Conservation (phyloP, 2,797 vertebrate genomes). For the Myotis myotis region DNA sequence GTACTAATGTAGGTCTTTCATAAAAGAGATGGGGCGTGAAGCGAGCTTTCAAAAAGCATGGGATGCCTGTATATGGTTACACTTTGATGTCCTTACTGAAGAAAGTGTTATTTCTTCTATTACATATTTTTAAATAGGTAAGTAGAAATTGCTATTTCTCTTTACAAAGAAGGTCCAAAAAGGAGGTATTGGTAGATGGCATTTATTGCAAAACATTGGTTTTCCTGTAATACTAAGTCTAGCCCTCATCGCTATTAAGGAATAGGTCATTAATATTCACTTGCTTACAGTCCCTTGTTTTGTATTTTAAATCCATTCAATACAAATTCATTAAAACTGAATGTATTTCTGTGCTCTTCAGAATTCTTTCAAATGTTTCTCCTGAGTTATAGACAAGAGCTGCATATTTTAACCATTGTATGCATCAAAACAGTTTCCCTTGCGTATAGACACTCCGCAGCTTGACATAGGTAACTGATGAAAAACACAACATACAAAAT, state of each 20-base stretch:
- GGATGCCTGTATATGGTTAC: background rate
- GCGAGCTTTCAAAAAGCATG: background rate
- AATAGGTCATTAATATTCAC: background rate
- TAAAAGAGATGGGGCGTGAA: background rate
- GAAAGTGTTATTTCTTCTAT: background rate
- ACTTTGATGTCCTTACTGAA: background rate
- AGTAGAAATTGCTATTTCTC: background rate
- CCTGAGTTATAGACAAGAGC: background rate
- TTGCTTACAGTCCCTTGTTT: background rate
- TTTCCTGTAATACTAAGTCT: background rate
- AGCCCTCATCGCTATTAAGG: background rate
- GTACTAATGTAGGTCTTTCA: background rate
- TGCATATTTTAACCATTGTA: background rate
- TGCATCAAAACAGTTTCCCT: background rate
- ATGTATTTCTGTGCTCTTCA: background rate
- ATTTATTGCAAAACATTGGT: background rate
- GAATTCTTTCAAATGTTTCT: background rate
- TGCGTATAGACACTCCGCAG: background rate
- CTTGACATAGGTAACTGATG: background rate
- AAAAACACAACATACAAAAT: background rate
- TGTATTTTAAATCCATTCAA: background rate
- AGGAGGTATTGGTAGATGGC: background rate
- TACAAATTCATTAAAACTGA: background rate
- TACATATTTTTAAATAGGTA: background rate
- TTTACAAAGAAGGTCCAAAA: background rate